A percentile compares a stretch with the other conserved stretches of the same genome.
phyloP scores from a whole-genome alignment of 2,113 vertebrate species.

The Cottus gobio region DNA sequence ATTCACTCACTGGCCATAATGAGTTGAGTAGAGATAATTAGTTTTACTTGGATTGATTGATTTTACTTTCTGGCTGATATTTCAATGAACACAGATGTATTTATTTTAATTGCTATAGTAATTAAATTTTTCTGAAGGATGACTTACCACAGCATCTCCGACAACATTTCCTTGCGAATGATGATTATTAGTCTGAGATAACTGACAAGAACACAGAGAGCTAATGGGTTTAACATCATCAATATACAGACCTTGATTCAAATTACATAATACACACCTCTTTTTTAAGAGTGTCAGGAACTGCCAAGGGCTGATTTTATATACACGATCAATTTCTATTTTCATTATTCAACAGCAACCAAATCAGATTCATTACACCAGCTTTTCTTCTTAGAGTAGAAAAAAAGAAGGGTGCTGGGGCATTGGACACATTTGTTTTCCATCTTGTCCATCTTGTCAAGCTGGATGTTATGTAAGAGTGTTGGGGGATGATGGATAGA shows the following conservation, averaged over 20 bases:
- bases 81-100: constrained; percentile 28
- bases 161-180: neutral
- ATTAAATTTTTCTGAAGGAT: constrained; percentile 35
- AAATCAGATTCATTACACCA: neutral
- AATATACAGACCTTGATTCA: neutral
- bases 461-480: constrained; percentile 44
- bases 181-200: constrained; percentile 8
- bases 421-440: constrained; percentile 51
- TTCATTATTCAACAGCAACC: neutral
- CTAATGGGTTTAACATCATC: constrained; percentile 5
- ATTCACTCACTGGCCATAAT: constrained; percentile 37
- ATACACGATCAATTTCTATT: neutral
- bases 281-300: neutral
- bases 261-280: neutral
- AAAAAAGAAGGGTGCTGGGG: constrained; percentile 1
- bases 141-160: constrained; percentile 4
- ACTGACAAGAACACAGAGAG: constrained; percentile 14
- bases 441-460: constrained; percentile 31
- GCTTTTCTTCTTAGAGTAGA: neutral
- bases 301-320: neutral
- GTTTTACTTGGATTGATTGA: constrained; percentile 46
- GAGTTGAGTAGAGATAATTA: constrained; percentile 47
- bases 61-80: constrained; percentile 40
- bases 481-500: constrained; percentile 32
- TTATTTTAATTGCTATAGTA: constrained; percentile 21